Conservation (phyloP, 2,113 vertebrate genomes). For the Megalops atlanticus region DNA sequence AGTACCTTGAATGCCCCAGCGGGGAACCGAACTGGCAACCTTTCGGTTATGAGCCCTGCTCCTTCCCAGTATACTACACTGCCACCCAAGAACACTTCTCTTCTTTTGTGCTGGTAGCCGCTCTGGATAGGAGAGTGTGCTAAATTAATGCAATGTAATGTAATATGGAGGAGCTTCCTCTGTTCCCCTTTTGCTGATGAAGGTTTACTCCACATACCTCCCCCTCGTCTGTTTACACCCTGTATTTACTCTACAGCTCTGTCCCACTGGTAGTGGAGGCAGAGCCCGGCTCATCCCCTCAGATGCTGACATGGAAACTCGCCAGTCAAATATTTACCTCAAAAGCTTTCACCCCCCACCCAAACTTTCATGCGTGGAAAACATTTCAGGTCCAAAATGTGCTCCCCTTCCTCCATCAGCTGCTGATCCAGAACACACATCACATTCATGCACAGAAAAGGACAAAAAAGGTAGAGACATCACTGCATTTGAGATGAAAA, state of each 20-base stretch:
- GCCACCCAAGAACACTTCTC: too few relatives aligned
- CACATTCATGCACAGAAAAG: neutral
- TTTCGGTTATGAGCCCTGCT: too few relatives aligned
- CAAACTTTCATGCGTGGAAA: neutral
- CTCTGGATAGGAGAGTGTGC: neutral
- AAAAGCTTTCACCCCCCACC: neutral
- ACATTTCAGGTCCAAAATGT: too few relatives aligned
- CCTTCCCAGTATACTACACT: too few relatives aligned
- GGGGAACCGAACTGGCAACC: too few relatives aligned
- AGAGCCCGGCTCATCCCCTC: neutral
- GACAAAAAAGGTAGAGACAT: too few relatives aligned
- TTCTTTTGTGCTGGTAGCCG: too few relatives aligned
- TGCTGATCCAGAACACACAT: neutral
- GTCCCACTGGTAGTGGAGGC: too few relatives aligned
- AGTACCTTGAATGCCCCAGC: too few relatives aligned
- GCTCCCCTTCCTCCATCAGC: too few relatives aligned
- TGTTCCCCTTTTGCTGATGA: neutral
- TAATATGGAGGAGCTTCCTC: too few relatives aligned
- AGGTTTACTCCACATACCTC: neutral
- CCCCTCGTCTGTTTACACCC: slow-evolving; percentile 8
- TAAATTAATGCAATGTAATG: neutral
- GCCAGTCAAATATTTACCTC: neutral
- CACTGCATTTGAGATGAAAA: too few relatives aligned
- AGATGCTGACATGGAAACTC: neutral
- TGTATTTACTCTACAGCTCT: neutral